Evolutionary conservation across 1,140 invertebrate genomes (phyloP).

Genomic region (Bicyclus anynana): DNA sequence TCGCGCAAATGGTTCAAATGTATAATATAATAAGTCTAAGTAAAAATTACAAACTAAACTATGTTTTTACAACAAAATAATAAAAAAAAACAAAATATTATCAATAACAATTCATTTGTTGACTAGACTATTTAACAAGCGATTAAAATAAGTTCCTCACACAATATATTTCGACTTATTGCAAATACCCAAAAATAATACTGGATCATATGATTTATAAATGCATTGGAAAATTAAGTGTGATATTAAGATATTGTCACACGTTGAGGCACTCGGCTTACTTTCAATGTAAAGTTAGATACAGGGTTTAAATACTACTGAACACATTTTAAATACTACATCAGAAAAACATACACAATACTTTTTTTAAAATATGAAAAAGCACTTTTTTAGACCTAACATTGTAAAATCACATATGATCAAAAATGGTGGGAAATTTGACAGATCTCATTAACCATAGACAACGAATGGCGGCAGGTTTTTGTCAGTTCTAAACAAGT

Average conservation of each 20-base stretch:
- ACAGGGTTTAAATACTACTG: conserved; percentile 18
- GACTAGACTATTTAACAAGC: conserved; percentile 28
- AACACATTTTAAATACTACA: conserved; percentile 32
- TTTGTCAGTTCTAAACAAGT: conserved; percentile 52
- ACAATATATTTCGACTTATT: too few relatives aligned
- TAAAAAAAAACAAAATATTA: conserved; percentile 12
- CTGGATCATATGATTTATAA: conserved; percentile 5
- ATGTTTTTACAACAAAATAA: too few relatives aligned
- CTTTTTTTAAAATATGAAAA: conserved; percentile 33
- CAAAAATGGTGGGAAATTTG: conserved; percentile 10
- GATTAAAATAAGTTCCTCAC: conserved; percentile 10
- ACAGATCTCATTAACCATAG: background rate
- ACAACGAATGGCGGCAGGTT: background rate
- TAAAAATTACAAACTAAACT: conserved; percentile 20
- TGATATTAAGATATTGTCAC: conserved; percentile 27
- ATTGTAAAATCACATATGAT: background rate
- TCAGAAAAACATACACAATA: conserved; percentile 17
- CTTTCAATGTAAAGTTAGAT: conserved; percentile 13
- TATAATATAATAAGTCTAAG: conserved; percentile 2
- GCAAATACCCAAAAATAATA: conserved; percentile 1
- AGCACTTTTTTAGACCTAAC: conserved; percentile 57
- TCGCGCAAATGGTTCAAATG: conserved; percentile 27
- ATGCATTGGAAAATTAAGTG: conserved; percentile 15
- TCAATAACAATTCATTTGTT: conserved; percentile 22
- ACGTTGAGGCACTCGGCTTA: conserved; percentile 30